Evolutionary conservation across 2,888 invertebrate species (phyloP).

Genomic region (Blastobasis lacticolella): DNA sequence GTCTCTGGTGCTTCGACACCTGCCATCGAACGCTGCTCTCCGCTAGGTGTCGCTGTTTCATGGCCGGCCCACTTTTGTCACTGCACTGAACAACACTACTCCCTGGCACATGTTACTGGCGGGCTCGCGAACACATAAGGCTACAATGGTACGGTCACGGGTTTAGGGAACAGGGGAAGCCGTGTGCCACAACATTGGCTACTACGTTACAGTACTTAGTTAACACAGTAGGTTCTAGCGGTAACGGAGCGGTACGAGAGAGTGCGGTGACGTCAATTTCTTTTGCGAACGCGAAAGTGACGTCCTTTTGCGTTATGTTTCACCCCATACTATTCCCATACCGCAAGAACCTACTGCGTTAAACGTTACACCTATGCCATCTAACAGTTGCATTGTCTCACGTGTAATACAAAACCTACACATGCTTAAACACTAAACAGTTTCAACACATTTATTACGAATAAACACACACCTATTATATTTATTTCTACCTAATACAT

Average conservation of each 20-base stretch:
- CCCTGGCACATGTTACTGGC: constrained; percentile 45
- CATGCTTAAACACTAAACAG: constrained; percentile 28
- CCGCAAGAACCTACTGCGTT: no score
- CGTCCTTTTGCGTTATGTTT: no score
- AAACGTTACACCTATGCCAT: no score
- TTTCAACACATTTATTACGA: background rate
- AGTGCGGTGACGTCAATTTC: no score
- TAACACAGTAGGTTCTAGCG: no score
- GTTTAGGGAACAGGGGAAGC: no score
- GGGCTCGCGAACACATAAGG: constrained; percentile 11
- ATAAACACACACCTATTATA: background rate
- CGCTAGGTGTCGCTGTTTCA: constrained; percentile 58
- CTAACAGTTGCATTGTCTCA: constrained; percentile 58
- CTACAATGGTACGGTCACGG: no score
- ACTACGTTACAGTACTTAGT: no score
- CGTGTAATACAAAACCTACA: constrained; percentile 11
- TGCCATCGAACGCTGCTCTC: constrained; percentile 60
- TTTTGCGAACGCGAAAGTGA: no score
- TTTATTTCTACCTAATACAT: background rate
- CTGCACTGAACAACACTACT: constrained; percentile 57
- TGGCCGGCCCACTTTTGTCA: constrained; percentile 69
- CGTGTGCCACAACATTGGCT: no score
- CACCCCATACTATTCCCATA: no score
- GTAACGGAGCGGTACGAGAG: no score
- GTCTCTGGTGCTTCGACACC: constrained; percentile 68